phyloP scores from a whole-genome alignment of 2,888 invertebrate species.

The Chrysolina americana region DNA sequence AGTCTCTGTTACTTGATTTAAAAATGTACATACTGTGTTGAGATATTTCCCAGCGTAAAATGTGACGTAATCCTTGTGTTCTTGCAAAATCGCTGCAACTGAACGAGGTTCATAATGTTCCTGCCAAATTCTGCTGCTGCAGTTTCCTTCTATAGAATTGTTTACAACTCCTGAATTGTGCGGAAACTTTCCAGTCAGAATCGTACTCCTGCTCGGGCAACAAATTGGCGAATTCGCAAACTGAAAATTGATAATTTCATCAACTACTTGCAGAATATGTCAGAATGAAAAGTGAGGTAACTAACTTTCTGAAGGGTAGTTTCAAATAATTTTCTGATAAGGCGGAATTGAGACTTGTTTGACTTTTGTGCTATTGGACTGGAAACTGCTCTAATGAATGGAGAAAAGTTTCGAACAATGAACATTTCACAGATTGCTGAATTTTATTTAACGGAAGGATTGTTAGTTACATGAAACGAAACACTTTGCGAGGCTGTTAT shows the following conservation, averaged over 20 bases:
- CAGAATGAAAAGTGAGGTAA: neutral
- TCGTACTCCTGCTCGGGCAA: constrained; percentile 90
- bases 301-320: neutral
- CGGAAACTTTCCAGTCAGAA: constrained; percentile 87
- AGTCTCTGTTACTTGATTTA: neutral
- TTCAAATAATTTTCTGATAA: neutral
- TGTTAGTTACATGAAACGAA: neutral
- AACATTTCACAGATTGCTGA: neutral
- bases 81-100: constrained; percentile 79
- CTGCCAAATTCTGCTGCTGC: constrained; percentile 81
- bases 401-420: neutral
- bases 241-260: constrained; percentile 69
- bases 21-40: constrained; percentile 77
- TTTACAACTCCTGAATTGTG: constrained; percentile 87
- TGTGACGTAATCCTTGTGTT: constrained; percentile 78
- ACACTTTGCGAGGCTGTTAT: too few relatives aligned
- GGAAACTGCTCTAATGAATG: neutral
- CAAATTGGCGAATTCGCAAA: constrained; percentile 90
- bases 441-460: neutral
- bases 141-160: constrained; percentile 85
- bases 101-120: constrained; percentile 75
- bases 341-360: neutral
- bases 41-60: constrained; percentile 96
- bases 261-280: neutral
- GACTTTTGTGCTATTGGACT: neutral